These are phyloP conservation scores for Prolemur simus DNA, from an alignment of 2,113 vertebrate genomes.

Conservation along the genomic window DNA sequence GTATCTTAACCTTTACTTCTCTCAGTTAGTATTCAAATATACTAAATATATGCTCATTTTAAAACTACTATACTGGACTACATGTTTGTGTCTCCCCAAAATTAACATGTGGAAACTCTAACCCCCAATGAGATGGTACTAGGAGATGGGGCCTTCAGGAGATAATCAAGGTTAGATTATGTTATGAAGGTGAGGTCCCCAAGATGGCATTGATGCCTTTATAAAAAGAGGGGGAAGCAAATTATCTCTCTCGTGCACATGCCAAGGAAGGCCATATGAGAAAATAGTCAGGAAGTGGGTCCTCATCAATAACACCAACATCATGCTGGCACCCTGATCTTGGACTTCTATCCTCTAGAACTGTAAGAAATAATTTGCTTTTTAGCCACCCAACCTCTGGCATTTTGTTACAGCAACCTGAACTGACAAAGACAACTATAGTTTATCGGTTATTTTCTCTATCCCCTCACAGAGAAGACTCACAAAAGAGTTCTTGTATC, in stretches of 20 bases:
- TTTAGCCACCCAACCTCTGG: neutral
- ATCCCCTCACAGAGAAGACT: neutral
- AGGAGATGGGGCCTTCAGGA: neutral
- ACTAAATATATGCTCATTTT: neutral
- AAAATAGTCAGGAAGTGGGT: neutral
- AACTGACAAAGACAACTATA: neutral
- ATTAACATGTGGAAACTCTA: neutral
- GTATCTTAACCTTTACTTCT: neutral
- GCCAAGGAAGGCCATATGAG: neutral
- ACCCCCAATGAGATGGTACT: neutral
- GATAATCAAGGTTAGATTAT: neutral
- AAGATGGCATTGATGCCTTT: neutral
- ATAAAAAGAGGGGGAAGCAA: neutral
- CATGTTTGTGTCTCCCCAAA: neutral
- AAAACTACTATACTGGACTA: neutral
- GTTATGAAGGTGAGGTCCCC: accelerated
- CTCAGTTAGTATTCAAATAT: neutral
- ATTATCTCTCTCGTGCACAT: neutral
- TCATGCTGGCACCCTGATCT: neutral
- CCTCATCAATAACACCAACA: neutral
- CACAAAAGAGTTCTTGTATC: neutral
- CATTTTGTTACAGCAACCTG: neutral
- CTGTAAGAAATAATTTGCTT: neutral
- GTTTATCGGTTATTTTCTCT: neutral
- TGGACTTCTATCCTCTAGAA: neutral